Conservation (phyloP, 1,140 invertebrate genomes). For the Halyomorpha halys region DNA sequence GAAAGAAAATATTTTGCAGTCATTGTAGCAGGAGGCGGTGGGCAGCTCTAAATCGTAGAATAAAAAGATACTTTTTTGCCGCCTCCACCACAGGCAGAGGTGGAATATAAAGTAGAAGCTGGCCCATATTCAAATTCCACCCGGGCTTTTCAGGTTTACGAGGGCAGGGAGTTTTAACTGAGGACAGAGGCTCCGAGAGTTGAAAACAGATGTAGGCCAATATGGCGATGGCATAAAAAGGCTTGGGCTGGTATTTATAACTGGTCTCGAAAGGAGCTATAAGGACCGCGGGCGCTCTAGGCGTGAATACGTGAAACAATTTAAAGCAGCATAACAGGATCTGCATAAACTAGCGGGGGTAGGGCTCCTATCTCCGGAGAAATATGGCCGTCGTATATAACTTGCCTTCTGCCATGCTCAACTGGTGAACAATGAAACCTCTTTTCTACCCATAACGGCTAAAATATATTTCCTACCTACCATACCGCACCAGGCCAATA, state of each 20-base stretch:
- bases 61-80: conserved; percentile 1
- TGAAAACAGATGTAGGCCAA: conserved; percentile 7
- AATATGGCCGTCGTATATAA: conserved; percentile 2
- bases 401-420: not conserved
- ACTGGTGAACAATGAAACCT: too few relatives aligned
- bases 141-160: too few relatives aligned
- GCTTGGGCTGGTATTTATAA: not conserved
- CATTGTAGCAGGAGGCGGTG: not conserved
- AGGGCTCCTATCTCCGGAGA: not conserved
- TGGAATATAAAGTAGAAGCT: conserved; percentile 1
- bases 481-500: too few relatives aligned
- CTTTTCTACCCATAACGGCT: too few relatives aligned
- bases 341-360: not conserved
- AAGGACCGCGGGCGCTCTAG: not conserved
- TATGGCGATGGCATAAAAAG: conserved; percentile 8
- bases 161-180: not conserved
- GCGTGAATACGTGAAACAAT: conserved; percentile 11
- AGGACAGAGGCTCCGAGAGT: not conserved
- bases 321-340: conserved; percentile 5
- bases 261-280: not conserved
- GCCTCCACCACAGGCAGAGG: not conserved
- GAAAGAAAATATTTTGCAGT: too few relatives aligned
- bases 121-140: conserved; percentile 4
- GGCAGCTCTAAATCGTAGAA: conserved; percentile 8
- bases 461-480: too few relatives aligned